A percentile compares a stretch with the other conserved stretches of the same genome.
Evolutionary conservation across 1,140 invertebrate species (phyloP).

Genomic region (Cyphomyrmex costatus): DNA sequence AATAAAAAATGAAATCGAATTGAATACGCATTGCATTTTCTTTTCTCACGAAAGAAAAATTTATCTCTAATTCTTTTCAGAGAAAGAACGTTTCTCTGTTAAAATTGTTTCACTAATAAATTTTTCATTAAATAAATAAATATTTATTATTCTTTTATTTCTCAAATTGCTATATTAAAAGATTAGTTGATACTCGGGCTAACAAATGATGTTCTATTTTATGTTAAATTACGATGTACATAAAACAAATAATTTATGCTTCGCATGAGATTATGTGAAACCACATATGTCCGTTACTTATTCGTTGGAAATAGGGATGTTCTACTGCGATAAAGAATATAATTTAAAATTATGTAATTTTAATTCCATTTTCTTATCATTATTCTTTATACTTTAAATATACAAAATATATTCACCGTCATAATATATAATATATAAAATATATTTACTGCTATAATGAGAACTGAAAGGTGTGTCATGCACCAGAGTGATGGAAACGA

Average conservation of each 20-base stretch:
- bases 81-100: neutral
- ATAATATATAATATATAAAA: too few relatives aligned
- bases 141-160: neutral
- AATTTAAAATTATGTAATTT: neutral
- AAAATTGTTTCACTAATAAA: neutral
- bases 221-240: neutral
- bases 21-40: neutral
- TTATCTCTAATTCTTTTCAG: neutral
- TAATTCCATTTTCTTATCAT: constrained; percentile 2
- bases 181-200: neutral
- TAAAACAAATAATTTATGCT: neutral
- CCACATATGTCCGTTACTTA: neutral
- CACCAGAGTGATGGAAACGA: neutral
- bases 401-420: neutral
- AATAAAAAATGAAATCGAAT: neutral
- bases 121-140: neutral
- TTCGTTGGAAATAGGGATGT: neutral
- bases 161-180: neutral
- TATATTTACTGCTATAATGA: neutral
- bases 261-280: neutral
- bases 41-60: neutral
- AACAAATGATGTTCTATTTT: neutral
- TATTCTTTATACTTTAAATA: neutral
- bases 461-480: neutral
- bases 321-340: neutral